Evolutionary conservation across 2,797 vertebrate species (phyloP).

Genomic region (Australoheros facetus): DNA sequence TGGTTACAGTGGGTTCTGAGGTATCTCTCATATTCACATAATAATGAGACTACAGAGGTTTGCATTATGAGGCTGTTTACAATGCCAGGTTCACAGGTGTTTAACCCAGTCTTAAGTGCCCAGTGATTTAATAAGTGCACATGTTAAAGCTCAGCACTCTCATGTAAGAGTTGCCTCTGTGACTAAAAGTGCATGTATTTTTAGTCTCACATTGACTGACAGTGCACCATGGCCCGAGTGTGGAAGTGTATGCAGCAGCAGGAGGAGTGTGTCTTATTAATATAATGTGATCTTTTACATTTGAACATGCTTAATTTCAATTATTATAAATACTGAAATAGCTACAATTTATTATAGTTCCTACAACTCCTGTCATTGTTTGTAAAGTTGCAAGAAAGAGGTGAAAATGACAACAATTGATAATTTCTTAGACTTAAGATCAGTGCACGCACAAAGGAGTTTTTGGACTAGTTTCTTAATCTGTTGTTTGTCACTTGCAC

Average conservation of each 20-base stretch:
- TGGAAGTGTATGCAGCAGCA: not conserved
- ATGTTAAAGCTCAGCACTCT: not conserved
- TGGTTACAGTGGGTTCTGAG: conserved; percentile 79
- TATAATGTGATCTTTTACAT: not conserved
- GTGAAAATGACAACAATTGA: not conserved
- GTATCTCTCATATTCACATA: conserved; percentile 58
- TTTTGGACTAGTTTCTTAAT: not conserved
- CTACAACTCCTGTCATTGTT: not conserved
- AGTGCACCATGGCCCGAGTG: not conserved
- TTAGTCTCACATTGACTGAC: conserved; percentile 31
- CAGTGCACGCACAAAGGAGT: not conserved
- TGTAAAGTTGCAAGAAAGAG: not conserved
- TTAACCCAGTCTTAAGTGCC: not conserved
- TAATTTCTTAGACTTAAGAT: not conserved
- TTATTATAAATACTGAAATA: not conserved
- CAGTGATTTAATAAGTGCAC: conserved; percentile 1
- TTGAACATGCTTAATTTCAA: not conserved
- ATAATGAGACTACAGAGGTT: conserved; percentile 40
- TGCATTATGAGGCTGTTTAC: conserved; percentile 13
- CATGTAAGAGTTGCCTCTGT: not conserved
- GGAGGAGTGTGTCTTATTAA: not conserved
- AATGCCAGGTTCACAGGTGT: not conserved
- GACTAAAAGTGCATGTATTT: conserved; percentile 24
- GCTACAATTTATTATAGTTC: not conserved
- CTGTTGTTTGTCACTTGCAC: not conserved